These are phyloP conservation scores for Helicoverpa zea DNA, from an alignment of 1,140 invertebrate species.

Conservation along the genomic window DNA sequence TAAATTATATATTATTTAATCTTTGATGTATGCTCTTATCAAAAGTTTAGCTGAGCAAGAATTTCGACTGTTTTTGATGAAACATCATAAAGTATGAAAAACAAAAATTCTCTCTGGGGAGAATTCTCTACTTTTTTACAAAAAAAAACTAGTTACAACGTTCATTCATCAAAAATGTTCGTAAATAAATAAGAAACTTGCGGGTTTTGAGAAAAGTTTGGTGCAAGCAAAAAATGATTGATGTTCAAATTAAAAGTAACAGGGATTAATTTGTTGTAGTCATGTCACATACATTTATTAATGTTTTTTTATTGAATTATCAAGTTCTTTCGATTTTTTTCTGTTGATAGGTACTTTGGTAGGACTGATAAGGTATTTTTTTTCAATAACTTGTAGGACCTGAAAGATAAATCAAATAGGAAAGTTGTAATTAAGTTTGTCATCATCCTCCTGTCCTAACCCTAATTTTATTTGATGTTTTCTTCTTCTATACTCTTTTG, in stretches of 20 bases:
- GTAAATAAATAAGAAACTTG: conserved; percentile 22
- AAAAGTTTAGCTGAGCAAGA: conserved; percentile 3
- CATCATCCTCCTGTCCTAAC: no score
- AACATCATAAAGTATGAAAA: conserved; percentile 6
- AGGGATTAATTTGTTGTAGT: conserved; percentile 10
- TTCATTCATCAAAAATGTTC: conserved; percentile 21
- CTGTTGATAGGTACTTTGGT: no score
- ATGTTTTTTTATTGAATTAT: not conserved
- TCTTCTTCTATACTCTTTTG: no score
- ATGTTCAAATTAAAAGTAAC: conserved; percentile 20
- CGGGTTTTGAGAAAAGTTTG: not conserved
- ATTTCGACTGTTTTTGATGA: not conserved
- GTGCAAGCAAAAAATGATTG: conserved; percentile 4
- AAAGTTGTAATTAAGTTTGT: no score
- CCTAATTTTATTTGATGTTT: no score
- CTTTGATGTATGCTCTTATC: not conserved
- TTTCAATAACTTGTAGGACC: no score
- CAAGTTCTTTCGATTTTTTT: no score
- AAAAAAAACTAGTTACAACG: conserved; percentile 5
- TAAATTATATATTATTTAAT: no score
- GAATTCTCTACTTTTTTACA: not conserved
- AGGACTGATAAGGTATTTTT: no score
- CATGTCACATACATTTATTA: not conserved
- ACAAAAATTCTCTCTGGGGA: not conserved
- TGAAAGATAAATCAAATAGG: no score